phyloP scores from a whole-genome alignment of 2,888 invertebrate species.

The Spodoptera littoralis region DNA sequence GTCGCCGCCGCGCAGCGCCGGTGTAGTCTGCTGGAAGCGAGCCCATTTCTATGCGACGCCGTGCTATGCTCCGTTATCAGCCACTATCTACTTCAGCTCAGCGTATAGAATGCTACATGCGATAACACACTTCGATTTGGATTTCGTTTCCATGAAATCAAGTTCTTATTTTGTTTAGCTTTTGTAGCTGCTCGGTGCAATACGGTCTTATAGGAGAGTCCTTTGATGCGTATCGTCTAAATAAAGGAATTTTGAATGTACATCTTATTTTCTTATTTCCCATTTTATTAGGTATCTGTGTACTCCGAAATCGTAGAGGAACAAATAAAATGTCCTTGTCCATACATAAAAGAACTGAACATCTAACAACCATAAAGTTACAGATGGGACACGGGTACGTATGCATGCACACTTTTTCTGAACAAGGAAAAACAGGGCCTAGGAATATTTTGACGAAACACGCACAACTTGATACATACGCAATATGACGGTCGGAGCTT shows the following conservation, averaged over 20 bases:
- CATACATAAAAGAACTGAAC: constrained; percentile 22
- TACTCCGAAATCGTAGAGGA: not conserved
- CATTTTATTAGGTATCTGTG: too few relatives aligned
- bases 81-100: constrained; percentile 53
- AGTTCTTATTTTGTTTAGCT: constrained; percentile 33
- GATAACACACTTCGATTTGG: constrained; percentile 54
- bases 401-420: constrained; percentile 30
- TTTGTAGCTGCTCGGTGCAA: constrained; percentile 18
- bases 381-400: constrained; percentile 32
- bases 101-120: constrained; percentile 49
- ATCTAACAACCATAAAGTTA: constrained; percentile 18
- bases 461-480: constrained; percentile 50
- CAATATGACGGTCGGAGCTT: constrained; percentile 53
- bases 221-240: constrained; percentile 22
- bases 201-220: too few relatives aligned
- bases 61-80: constrained; percentile 53
- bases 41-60: constrained; percentile 59
- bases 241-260: constrained; percentile 5
- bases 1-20: constrained; percentile 15
- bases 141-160: constrained; percentile 51
- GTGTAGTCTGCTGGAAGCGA: constrained; percentile 55
- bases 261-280: too few relatives aligned
- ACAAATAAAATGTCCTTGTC: constrained; percentile 1
- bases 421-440: constrained; percentile 32
- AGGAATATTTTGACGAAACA: constrained; percentile 45